Percentiles rank a stretch among this genome's conserved stretches.
These are phyloP conservation scores for Orchestia grillus DNA, from an alignment of 1,140 invertebrate species.

Conservation along the genomic window DNA sequence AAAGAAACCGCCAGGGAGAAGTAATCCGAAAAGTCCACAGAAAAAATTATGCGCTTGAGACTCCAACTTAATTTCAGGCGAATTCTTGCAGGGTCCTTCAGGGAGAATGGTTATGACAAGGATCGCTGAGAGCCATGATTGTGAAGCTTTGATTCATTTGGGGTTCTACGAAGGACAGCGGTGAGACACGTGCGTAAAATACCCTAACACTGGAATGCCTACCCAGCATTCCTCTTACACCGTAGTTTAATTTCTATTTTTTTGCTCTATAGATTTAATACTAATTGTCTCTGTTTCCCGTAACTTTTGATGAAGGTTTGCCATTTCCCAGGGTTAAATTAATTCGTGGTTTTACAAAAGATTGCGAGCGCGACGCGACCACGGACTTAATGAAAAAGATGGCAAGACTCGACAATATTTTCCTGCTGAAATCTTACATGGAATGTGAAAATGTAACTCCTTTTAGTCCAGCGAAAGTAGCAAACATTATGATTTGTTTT, in stretches of 20 bases:
- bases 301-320: too few relatives aligned
- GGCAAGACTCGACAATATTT: not conserved
- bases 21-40: constrained; percentile 21
- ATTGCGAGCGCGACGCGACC: not conserved
- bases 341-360: not conserved
- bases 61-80: constrained; percentile 25
- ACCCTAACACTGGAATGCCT: too few relatives aligned
- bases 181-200: not conserved
- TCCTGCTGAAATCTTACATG: not conserved
- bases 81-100: not conserved
- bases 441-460: not conserved
- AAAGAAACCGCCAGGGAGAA: not conserved
- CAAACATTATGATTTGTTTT: not conserved
- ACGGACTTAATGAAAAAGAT: not conserved
- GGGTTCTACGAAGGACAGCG: not conserved
- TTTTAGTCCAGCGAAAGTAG: not conserved
- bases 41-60: constrained; percentile 33
- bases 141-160: not conserved
- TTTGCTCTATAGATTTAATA: too few relatives aligned
- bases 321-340: not conserved
- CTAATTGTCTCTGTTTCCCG: too few relatives aligned
- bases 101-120: not conserved
- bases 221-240: too few relatives aligned
- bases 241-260: too few relatives aligned
- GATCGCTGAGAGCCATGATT: not conserved